Percentiles rank a stretch among this genome's conserved stretches.
phyloP scores from a whole-genome alignment of 37 sponge, comb jelly and placozoan species.

The Cliona cf. orientalis region DNA sequence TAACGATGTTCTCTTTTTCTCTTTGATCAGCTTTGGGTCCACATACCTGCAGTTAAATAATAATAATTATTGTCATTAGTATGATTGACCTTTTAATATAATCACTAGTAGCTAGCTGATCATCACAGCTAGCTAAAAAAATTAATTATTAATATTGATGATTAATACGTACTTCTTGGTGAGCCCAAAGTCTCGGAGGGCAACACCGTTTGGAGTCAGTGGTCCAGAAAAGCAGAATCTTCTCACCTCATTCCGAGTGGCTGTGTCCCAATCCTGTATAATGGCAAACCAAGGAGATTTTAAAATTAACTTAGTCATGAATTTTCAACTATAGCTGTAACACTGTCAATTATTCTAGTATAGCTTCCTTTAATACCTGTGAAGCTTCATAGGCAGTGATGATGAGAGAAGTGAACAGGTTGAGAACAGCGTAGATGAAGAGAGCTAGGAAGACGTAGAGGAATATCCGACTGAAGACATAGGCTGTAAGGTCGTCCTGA shows the following conservation, averaged over 20 bases:
- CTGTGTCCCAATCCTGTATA: conserved; percentile 20
- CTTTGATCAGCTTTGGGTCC: conserved; percentile 7
- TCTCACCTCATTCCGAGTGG: conserved; percentile 56
- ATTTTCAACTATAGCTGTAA: conserved; percentile 2
- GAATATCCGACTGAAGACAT: conserved; percentile 52
- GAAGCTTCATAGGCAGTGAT: conserved; percentile 51
- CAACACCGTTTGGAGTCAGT: conserved; percentile 53
- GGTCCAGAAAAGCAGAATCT: conserved; percentile 62
- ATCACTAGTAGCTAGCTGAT: no score
- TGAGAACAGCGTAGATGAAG: conserved; percentile 63
- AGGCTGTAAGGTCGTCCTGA: conserved; percentile 15
- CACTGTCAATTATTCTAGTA: neutral
- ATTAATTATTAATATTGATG: neutral
- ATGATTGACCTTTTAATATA: neutral
- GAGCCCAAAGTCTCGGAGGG: conserved; percentile 45
- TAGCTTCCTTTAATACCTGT: no score
- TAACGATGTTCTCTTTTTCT: neutral
- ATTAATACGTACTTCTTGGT: conserved; percentile 46
- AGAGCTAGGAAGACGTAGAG: conserved; percentile 51
- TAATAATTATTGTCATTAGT: no score
- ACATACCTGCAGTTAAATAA: conserved; percentile 16
- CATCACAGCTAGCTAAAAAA: neutral
- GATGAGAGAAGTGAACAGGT: conserved; percentile 63
- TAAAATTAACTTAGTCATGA: no score
- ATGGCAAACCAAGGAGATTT: no score